phyloP scores from a whole-genome alignment of 2,888 invertebrate genomes.

The Carpatolechia fugitivella region DNA sequence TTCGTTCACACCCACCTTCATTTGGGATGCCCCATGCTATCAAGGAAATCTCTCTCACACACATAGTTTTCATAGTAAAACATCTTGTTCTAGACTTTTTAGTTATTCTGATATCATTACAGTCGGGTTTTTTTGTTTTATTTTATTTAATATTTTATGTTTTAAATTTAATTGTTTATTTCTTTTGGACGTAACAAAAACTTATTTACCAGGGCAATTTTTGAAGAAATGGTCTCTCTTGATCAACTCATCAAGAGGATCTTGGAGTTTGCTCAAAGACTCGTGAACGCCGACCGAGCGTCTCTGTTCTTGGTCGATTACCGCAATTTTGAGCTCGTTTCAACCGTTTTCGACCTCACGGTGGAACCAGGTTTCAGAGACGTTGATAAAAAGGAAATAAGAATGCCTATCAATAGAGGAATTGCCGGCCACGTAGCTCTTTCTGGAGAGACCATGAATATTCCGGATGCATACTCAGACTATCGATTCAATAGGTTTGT shows the following conservation, averaged over 20 bases:
- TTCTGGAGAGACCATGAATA: conserved; percentile 89
- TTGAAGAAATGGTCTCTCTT: conserved; percentile 92
- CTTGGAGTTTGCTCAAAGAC: conserved; percentile 88
- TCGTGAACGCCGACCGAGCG: conserved; percentile 91
- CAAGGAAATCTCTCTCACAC: no score
- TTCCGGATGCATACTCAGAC: conserved; percentile 90
- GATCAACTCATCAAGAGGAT: conserved; percentile 90
- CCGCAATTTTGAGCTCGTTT: conserved; percentile 86
- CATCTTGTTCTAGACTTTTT: no score
- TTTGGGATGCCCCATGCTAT: no score
- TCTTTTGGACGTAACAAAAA: no score
- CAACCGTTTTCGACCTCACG: conserved; percentile 87
- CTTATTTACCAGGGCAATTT: conserved; percentile 91
- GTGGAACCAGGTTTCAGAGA: conserved; percentile 45
- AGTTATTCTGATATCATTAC: no score
- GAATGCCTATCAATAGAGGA: conserved; percentile 87
- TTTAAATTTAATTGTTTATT: no score
- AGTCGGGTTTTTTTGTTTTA: no score
- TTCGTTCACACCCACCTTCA: no score
- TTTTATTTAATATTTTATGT: no score
- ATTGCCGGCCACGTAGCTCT: conserved; percentile 91
- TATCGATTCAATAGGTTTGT: conserved; percentile 82
- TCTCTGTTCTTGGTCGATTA: conserved; percentile 90
- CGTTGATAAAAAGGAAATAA: conserved; percentile 73
- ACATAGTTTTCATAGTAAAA: no score